Conservation (phyloP, 2,113 vertebrate genomes). For the Lucifuga dentata region DNA sequence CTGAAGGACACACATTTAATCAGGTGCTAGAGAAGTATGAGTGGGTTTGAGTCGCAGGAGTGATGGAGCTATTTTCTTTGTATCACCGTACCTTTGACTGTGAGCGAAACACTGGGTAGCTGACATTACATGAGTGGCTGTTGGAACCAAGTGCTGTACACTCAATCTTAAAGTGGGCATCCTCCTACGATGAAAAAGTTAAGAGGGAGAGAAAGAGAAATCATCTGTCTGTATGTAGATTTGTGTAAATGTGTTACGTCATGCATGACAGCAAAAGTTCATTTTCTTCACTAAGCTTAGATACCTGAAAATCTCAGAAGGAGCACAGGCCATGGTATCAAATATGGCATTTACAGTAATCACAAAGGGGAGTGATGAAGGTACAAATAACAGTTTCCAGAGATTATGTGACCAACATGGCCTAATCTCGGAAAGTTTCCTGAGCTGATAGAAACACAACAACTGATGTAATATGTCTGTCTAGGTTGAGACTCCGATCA, state of each 20-base stretch:
- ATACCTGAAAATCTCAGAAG: too few species aligned
- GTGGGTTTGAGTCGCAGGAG: constrained; percentile 16
- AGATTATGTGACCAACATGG: too few species aligned
- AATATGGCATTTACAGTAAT: too few species aligned
- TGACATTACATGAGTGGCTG: constrained; percentile 87
- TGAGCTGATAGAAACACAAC: too few species aligned
- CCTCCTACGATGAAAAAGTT: constrained; percentile 79
- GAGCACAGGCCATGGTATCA: too few species aligned
- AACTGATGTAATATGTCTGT: too few species aligned
- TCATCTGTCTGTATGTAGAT: neutral
- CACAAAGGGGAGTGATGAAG: too few species aligned
- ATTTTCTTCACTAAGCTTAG: too few species aligned
- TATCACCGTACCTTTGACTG: constrained; percentile 84
- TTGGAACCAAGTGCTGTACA: constrained; percentile 81
- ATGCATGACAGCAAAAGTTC: too few species aligned
- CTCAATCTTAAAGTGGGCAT: constrained; percentile 87
- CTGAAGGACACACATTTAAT: constrained; percentile 32
- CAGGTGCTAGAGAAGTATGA: constrained; percentile 29
- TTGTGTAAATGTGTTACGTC: neutral
- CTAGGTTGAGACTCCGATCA: too few species aligned
- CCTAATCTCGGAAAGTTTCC: too few species aligned
- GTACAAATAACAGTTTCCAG: too few species aligned
- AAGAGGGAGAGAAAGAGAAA: constrained; percentile 2
- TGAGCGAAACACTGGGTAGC: constrained; percentile 90
- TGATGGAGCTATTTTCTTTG: neutral